phyloP scores from a whole-genome alignment of 2,888 invertebrate genomes.

The Pteria penguin region DNA sequence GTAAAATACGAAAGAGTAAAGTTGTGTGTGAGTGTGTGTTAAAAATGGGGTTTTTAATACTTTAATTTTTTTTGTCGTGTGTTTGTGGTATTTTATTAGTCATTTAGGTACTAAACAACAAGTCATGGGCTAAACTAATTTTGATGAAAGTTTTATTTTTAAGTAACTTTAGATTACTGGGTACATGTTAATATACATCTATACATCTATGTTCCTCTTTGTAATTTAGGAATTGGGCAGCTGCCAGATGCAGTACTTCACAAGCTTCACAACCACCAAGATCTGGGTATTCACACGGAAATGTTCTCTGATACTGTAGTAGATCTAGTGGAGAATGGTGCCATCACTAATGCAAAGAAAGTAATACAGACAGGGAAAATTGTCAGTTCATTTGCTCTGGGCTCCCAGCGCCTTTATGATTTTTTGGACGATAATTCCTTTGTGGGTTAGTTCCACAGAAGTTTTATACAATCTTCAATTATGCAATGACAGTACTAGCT shows the following conservation, averaged over 20 bases:
- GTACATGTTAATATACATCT: too few species aligned
- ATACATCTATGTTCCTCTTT: background rate
- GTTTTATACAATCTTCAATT: too few species aligned
- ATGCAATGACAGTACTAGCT: too few species aligned
- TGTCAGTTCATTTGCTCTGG: slow-evolving; percentile 95
- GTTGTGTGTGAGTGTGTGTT: too few species aligned
- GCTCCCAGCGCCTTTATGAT: slow-evolving; percentile 91
- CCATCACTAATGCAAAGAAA: slow-evolving; percentile 93
- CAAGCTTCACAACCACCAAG: slow-evolving; percentile 90
- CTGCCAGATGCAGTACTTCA: slow-evolving; percentile 96
- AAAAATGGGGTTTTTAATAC: too few species aligned
- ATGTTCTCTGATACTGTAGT: slow-evolving; percentile 98
- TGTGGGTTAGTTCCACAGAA: slow-evolving; percentile 88
- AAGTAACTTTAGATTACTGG: too few species aligned
- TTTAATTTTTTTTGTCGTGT: too few species aligned
- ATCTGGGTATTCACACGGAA: slow-evolving; percentile 97
- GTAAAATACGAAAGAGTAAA: too few species aligned
- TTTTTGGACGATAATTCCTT: slow-evolving; percentile 97
- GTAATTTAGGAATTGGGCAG: slow-evolving; percentile 89
- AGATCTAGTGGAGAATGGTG: slow-evolving; percentile 91
- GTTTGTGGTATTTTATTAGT: too few species aligned
- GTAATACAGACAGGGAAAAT: slow-evolving; percentile 91
- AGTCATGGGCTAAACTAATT: too few species aligned
- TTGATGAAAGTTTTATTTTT: too few species aligned
- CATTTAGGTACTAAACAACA: too few species aligned